Percentiles rank a stretch among this genome's conserved stretches.
These are phyloP conservation scores for Pimephales promelas DNA, from an alignment of 2,113 vertebrate species.

Conservation along the genomic window DNA sequence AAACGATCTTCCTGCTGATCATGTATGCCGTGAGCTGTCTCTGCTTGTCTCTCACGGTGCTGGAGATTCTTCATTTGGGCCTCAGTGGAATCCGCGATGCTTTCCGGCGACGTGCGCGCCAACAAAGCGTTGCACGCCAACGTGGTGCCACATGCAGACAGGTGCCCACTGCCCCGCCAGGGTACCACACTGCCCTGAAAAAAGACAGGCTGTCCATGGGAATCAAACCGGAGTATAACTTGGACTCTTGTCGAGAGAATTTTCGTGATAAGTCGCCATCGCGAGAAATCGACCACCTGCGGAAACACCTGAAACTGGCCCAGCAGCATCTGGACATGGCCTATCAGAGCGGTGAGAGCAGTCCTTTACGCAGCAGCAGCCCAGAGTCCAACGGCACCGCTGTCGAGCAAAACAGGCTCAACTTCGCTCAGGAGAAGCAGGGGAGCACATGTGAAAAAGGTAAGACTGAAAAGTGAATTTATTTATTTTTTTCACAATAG, in stretches of 20 bases:
- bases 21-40: constrained; percentile 87
- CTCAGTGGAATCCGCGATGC: constrained; percentile 83
- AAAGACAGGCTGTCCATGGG: constrained; percentile 71
- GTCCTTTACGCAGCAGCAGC: constrained; percentile 84
- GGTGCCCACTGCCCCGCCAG: constrained; percentile 81
- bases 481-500: too few species aligned
- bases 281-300: constrained; percentile 73
- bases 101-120: constrained; percentile 63
- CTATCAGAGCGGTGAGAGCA: constrained; percentile 77
- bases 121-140: constrained; percentile 60
- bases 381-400: constrained; percentile 87
- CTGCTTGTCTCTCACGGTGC: constrained; percentile 84
- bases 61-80: constrained; percentile 87
- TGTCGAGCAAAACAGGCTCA: constrained; percentile 87
- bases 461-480: constrained; percentile 44
- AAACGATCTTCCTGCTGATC: constrained; percentile 88
- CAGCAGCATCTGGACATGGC: constrained; percentile 81
- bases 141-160: constrained; percentile 74
- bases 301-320: constrained; percentile 76
- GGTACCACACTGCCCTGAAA: constrained; percentile 84
- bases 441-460: constrained; percentile 79
- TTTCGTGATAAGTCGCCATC: constrained; percentile 72
- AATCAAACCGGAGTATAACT: constrained; percentile 73
- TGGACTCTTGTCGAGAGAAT: constrained; percentile 71
- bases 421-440: constrained; percentile 90